Base-by-base conservation (phyloP, 2,888 invertebrate genomes). In the Chymomyza caudatula region DNA sequence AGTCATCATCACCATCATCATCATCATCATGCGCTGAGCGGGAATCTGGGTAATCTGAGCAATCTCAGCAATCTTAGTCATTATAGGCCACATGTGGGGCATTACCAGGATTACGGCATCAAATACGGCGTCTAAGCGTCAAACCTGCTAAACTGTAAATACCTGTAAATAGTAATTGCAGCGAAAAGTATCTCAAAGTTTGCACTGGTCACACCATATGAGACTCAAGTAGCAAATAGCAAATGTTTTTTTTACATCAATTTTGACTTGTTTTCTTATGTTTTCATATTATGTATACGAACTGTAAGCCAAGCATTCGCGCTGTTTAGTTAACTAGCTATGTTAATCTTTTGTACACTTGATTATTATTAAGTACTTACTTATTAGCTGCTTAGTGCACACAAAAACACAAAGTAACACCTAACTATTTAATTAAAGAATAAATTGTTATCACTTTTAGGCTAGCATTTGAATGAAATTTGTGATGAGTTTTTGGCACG, bases 91-190 rank as follows among this genome's bases (percentile, higher is more conserved):
- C 90, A 90, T 65, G 89, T 89, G 56, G 89, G 89, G 1, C 90
- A 90, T 65, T 90, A 91, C 67, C 90, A 90, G 86, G 91, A 90
- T 74, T 91, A 90, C 66, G 90, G 90, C 70, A 90, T 91, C 65
- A 91, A 91, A 73, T 91, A 91, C 79, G 89, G 90, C 67, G 90
- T 90, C 69, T 90, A 89, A 86, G 61, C 4, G 20, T 22, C n/a
- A 25, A 17, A 43, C 37, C 17, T 43, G 37, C 42, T 22, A 11
- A 23, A 22, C 15, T 60, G 51, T 60, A 52, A n/a, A 51, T 52
- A 52, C 15, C 47, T 59, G 64, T 64, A 64, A 43, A 64, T 64
- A 63, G n/a, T 25, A 19, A 59, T 29, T 23, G 47, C 20, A 17
- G 47, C 6, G n/a, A 47, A 17, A 47, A 17, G 47, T 47, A 47